phyloP scores from a whole-genome alignment of 1,140 invertebrate species.

The Lordiphosa clarofinis region DNA sequence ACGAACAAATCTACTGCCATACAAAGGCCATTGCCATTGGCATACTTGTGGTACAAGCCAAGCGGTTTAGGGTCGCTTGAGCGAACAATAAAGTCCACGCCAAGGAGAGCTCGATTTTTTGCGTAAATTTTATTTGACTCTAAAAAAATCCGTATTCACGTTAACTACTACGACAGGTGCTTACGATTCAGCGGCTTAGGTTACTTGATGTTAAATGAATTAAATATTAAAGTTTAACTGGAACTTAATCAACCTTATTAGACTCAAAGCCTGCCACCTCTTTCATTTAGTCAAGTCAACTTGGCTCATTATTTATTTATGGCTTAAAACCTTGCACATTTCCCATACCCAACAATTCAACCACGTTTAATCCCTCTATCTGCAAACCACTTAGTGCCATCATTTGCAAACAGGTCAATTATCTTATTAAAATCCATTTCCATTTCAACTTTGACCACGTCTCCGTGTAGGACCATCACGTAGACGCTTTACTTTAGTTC shows the following conservation, averaged over 20 bases:
- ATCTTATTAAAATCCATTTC: conserved; percentile 59
- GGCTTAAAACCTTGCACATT: no score
- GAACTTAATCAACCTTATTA: no score
- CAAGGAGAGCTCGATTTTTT: conserved; percentile 23
- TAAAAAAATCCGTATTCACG: background rate
- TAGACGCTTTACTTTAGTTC: conserved; percentile 67
- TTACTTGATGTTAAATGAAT: background rate
- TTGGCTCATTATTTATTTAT: conserved; percentile 9
- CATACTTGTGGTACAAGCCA: conserved; percentile 33
- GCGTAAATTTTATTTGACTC: conserved; percentile 49
- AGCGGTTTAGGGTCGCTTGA: conserved; percentile 59
- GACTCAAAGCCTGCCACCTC: no score
- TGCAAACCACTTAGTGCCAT: no score
- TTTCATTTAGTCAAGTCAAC: no score
- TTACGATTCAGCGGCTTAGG: background rate
- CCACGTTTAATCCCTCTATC: background rate
- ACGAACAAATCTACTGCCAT: background rate
- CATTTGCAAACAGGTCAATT: conserved; percentile 48
- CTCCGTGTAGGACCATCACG: conserved; percentile 26
- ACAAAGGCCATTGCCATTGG: conserved; percentile 36
- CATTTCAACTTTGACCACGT: background rate
- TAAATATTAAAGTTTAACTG: no score
- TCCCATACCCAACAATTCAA: background rate
- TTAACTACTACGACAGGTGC: conserved; percentile 7
- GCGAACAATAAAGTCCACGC: conserved; percentile 48